Conservation (phyloP, 2,888 invertebrate genomes). For the Fragum whitleyi region DNA sequence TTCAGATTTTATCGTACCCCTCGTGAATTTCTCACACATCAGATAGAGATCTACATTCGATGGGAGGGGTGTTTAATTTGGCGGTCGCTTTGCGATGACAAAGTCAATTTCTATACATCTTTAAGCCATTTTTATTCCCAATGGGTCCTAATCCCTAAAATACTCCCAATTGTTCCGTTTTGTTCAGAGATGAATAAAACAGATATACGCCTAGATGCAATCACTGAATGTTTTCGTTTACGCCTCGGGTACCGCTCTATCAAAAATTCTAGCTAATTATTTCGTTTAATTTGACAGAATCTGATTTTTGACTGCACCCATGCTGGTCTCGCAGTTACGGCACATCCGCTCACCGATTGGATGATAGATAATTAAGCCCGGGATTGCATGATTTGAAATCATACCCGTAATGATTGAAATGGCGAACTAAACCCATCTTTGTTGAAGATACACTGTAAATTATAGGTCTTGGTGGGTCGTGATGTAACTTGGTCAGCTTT, state of each 20-base stretch:
- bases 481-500: conserved; percentile 30
- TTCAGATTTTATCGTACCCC: too few relatives aligned
- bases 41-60: not conserved
- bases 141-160: conserved; percentile 8
- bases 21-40: not conserved
- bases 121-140: not conserved
- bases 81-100: conserved; percentile 10
- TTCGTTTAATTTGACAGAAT: conserved; percentile 43
- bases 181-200: conserved; percentile 13
- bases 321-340: conserved; percentile 29
- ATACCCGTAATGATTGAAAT: conserved; percentile 26
- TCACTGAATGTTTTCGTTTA: conserved; percentile 18
- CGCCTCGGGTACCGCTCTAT: conserved; percentile 25
- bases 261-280: conserved; percentile 37
- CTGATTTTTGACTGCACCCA: conserved; percentile 36
- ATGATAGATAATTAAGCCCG: conserved; percentile 7
- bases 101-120: conserved; percentile 3
- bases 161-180: conserved; percentile 1
- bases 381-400: conserved; percentile 26
- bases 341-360: conserved; percentile 18
- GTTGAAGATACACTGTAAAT: conserved; percentile 16
- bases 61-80: not conserved
- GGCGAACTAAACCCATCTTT: conserved; percentile 6
- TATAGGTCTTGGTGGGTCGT: conserved; percentile 23
- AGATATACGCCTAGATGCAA: conserved; percentile 33